Evolutionary conservation across 2,113 vertebrate species (phyloP), one percentile per base, ranked within the genome.

Genomic region (Cebidichthys violaceus): DNA sequence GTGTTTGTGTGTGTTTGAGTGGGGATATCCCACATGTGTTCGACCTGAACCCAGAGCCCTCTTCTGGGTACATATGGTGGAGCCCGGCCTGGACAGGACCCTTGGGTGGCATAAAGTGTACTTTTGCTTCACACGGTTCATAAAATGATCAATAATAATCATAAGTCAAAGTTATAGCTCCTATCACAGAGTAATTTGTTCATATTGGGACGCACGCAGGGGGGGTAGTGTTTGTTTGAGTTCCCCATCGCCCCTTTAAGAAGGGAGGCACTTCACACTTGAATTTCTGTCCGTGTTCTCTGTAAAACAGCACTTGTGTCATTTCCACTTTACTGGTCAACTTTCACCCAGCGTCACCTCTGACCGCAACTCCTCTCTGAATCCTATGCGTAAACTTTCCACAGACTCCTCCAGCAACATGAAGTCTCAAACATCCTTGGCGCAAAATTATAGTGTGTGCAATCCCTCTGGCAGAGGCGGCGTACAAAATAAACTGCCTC

Each of bases 81-180:
- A 91, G 82, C 50, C 73, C 17, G 1, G 83, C 39, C 78, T 64
- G 50, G 67, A 91, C 79, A 52, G 88, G 90, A 80, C 93, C 89
- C 92, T 68, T n/a, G 92, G 86, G 91, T 87, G 82, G 81, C 79
- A 88, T 91, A 90, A 94, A 92, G 68, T 67, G 61, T 87, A 77
- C 76, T 78, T 79, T 87, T 64, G 75, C 90, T 82, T 88, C 73
- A 82, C 84, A 86, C 27, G 70, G 72, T 91, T 90, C 92, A 89
- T 93, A 91, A 92, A 93, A 91, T 88, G 88, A 95, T 94, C 92
- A 93, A 93, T 90, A 92, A 93, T 91, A 89, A 92, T 84, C 86
- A 86, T 90, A 90, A 93, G 89, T 94, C 92, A 90, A 89, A 89
- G 81, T 81, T 71, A 66, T 80, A 70, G 85, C 82, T 78, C 69